A percentile compares a stretch with the other conserved stretches of the same genome.
These are phyloP conservation scores for Acrobasis repandana DNA, from an alignment of 2,888 invertebrate species.

Conservation along the genomic window DNA sequence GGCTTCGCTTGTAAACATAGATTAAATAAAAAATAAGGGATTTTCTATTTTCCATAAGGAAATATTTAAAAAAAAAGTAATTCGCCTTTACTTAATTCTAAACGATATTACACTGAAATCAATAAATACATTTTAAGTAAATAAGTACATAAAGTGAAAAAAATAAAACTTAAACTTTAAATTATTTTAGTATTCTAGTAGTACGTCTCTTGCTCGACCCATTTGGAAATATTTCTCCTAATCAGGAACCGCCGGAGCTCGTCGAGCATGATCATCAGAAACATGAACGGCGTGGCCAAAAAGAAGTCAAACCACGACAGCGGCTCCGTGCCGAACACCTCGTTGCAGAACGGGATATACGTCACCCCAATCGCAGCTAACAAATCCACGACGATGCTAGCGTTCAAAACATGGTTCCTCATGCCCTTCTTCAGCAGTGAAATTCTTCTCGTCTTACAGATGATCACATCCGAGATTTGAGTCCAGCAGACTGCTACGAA, in stretches of 20 bases:
- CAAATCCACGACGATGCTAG: slow-evolving; percentile 85
- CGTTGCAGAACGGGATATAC: slow-evolving; percentile 87
- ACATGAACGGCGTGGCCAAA: slow-evolving; percentile 87
- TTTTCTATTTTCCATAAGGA: too few species aligned
- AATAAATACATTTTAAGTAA: background rate
- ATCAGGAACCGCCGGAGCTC: slow-evolving; percentile 88
- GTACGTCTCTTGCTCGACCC: slow-evolving; percentile 89
- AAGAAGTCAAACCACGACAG: slow-evolving; percentile 87
- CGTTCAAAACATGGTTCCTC: slow-evolving; percentile 86
- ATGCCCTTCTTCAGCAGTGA: slow-evolving; percentile 90
- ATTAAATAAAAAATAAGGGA: too few species aligned
- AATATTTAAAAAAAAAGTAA: too few species aligned
- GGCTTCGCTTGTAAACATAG: too few species aligned
- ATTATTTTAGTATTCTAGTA: slow-evolving; percentile 81
- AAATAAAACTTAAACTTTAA: slow-evolving; percentile 11
- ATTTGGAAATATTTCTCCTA: slow-evolving; percentile 85
- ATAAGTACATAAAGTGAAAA: background rate
- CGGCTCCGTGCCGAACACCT: slow-evolving; percentile 87
- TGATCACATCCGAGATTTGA: slow-evolving; percentile 90
- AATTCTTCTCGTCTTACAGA: slow-evolving; percentile 89
- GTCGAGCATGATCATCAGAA: slow-evolving; percentile 89
- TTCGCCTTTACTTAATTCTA: background rate
- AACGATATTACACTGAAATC: background rate
- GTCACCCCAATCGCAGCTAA: slow-evolving; percentile 85
- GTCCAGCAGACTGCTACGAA: slow-evolving; percentile 90